A percentile compares a stretch with the other conserved stretches of the same genome.
Evolutionary conservation across 2,888 invertebrate genomes (phyloP).

Genomic region (Dicranocentrus wangi): DNA sequence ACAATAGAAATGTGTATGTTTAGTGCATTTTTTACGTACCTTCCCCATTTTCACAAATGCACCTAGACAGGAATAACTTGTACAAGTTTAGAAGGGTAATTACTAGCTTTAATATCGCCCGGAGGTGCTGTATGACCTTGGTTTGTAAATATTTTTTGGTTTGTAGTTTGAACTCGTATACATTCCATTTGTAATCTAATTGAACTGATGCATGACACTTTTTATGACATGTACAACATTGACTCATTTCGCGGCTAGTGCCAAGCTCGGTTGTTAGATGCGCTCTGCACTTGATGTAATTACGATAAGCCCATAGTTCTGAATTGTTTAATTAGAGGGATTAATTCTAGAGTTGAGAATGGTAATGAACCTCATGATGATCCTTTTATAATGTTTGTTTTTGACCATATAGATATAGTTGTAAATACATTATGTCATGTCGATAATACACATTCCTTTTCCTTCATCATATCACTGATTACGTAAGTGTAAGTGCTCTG

Average conservation of each 20-base stretch:
- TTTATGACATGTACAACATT: conserved; percentile 15
- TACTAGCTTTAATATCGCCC: conserved; percentile 28
- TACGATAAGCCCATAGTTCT: background rate
- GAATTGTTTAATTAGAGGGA: background rate
- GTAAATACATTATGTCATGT: no score
- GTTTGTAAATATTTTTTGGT: conserved; percentile 30
- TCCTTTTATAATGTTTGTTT: no score
- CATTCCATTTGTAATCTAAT: conserved; percentile 9
- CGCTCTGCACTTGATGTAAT: background rate
- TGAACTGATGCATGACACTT: conserved; percentile 49
- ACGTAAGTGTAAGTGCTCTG: no score
- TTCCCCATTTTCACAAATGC: no score
- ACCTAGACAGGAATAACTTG: no score
- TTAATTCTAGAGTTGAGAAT: background rate
- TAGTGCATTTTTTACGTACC: no score
- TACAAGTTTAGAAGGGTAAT: background rate
- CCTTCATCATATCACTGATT: no score
- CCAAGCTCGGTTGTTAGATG: background rate
- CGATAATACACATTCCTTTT: no score
- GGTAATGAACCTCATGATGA: no score
- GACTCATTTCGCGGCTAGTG: background rate
- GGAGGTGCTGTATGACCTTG: conserved; percentile 40
- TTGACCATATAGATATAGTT: no score
- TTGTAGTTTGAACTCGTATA: background rate
- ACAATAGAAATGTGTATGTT: no score